These are phyloP conservation scores for Stramonita haemastoma DNA, from an alignment of 2,888 invertebrate species.

Conservation along the genomic window DNA sequence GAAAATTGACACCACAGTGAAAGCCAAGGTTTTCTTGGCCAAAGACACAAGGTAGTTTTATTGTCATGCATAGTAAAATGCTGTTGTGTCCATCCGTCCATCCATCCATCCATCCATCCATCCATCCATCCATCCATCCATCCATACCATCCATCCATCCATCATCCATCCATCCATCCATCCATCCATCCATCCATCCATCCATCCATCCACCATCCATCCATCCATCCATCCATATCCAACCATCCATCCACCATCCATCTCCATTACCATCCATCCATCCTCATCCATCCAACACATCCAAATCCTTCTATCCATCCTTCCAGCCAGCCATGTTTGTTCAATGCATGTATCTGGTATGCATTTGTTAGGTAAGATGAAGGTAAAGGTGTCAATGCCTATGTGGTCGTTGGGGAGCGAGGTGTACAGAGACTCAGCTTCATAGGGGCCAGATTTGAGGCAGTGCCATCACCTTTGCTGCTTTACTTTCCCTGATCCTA, in stretches of 20 bases:
- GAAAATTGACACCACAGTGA: conserved; percentile 85
- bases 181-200: not conserved
- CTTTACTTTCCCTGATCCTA: no score
- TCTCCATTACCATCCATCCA: not conserved
- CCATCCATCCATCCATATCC: not conserved
- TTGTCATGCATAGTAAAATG: no score
- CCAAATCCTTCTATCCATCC: not conserved
- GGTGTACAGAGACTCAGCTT: no score
- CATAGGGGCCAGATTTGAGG: no score
- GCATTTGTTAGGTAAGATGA: no score
- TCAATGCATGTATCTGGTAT: no score
- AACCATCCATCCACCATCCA: no score
- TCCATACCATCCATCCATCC: not conserved
- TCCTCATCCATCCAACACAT: not conserved
- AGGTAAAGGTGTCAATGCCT: no score
- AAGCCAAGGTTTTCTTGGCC: conserved; percentile 88
- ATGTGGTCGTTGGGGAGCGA: no score
- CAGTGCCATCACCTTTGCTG: no score
- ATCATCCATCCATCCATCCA: not conserved
- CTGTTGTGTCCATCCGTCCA: not conserved
- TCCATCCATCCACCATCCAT: not conserved
- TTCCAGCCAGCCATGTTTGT: not conserved
- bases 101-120: not conserved
- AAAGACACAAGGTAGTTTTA: conserved; percentile 85
- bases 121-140: not conserved